These are phyloP conservation scores for Halcyon chelicuti DNA, from an alignment of 2,797 vertebrate species.

Conservation along the genomic window DNA sequence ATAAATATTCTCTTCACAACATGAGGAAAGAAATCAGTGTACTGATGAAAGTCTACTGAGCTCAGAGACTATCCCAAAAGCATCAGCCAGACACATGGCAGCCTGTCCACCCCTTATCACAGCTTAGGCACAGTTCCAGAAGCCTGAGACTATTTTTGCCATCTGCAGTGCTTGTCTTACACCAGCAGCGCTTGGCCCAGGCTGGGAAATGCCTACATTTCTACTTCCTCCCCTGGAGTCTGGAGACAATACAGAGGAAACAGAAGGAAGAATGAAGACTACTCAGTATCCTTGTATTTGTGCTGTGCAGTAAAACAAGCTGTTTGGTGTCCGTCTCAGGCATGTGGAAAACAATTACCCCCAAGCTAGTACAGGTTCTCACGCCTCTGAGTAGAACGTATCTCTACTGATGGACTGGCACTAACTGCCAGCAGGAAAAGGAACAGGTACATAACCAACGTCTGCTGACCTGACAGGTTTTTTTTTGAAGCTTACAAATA, in stretches of 20 bases:
- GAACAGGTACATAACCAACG: accelerated
- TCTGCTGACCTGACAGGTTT: neutral
- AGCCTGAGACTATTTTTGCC: neutral
- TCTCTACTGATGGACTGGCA: neutral
- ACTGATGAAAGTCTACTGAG: neutral
- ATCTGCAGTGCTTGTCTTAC: neutral
- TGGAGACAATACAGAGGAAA: neutral
- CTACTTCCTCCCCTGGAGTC: neutral
- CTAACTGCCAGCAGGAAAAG: neutral
- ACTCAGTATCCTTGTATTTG: neutral
- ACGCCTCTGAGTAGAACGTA: neutral
- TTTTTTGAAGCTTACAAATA: neutral
- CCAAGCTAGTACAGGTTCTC: neutral
- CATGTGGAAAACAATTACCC: neutral
- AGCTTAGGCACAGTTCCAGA: neutral
- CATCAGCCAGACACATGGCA: neutral
- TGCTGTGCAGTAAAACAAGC: neutral
- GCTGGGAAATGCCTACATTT: neutral
- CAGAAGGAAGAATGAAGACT: neutral
- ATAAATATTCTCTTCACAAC: neutral
- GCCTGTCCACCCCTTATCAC: neutral
- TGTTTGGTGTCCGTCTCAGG: neutral
- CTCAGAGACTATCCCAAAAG: neutral
- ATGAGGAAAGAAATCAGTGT: neutral
- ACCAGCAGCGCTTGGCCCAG: neutral